Conservation (phyloP, 2,797 vertebrate species). For the Danionella dracula region DNA sequence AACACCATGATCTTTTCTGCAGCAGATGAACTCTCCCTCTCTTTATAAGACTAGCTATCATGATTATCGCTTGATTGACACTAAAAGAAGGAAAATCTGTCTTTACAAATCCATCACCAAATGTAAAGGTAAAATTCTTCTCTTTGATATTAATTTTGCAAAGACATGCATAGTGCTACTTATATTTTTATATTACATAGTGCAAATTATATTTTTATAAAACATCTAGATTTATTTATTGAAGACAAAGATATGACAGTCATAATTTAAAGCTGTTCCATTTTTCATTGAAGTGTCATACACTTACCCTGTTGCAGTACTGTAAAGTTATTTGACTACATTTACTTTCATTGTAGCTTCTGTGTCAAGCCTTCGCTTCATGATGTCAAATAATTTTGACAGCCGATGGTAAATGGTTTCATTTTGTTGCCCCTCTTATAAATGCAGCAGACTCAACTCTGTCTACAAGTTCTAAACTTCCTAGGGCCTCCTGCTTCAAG, state of each 20-base stretch:
- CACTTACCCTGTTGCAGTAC: not conserved
- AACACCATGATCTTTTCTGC: not conserved
- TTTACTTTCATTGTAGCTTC: not conserved
- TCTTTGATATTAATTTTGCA: too few relatives aligned
- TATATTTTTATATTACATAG: too few relatives aligned
- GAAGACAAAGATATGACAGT: slow-evolving; percentile 6
- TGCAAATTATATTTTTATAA: not conserved
- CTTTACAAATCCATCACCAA: too few relatives aligned
- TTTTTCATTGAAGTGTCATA: slow-evolving; percentile 12
- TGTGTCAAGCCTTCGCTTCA: slow-evolving; percentile 25
- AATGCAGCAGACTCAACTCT: slow-evolving; percentile 16
- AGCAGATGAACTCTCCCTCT: not conserved
- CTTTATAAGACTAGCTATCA: too few relatives aligned
- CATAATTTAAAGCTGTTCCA: not conserved
- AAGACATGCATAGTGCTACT: too few relatives aligned
- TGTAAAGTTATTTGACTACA: slow-evolving; percentile 23
- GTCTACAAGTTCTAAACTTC: slow-evolving; percentile 32
- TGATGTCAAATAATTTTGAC: slow-evolving; percentile 42
- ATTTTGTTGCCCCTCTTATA: slow-evolving; percentile 28
- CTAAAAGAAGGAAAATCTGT: too few relatives aligned
- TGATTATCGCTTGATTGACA: too few relatives aligned
- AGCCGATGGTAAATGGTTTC: slow-evolving; percentile 40
- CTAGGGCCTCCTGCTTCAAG: slow-evolving; percentile 33
- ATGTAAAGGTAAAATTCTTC: too few relatives aligned
- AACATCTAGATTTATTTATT: not conserved